phyloP scores from a whole-genome alignment of 2,113 vertebrate species.

The Balaeniceps rex region DNA sequence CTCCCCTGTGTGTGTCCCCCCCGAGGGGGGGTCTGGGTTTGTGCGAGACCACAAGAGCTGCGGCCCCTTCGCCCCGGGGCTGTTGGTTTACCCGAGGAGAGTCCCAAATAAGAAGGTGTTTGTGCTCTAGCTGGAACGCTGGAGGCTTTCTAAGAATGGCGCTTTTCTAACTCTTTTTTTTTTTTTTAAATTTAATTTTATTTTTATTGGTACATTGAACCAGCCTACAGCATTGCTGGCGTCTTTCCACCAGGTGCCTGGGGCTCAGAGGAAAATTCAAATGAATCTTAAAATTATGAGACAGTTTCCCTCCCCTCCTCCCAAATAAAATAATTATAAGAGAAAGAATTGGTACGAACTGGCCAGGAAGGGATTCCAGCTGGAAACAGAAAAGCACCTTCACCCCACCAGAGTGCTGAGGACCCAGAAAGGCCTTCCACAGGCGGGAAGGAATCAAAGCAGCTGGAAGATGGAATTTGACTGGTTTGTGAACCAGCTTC shows the following conservation, averaged over 20 bases:
- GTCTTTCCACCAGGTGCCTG: slow-evolving; percentile 9
- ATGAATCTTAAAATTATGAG: slow-evolving; percentile 18
- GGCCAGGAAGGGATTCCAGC: neutral
- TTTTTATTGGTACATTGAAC: slow-evolving; percentile 44
- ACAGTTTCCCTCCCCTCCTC: neutral
- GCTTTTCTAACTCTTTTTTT: slow-evolving; percentile 9
- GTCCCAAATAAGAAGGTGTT: slow-evolving; percentile 40
- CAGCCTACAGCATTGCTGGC: slow-evolving; percentile 55
- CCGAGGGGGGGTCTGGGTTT: neutral
- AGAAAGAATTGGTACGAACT: slow-evolving; percentile 8
- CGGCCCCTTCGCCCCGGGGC: neutral
- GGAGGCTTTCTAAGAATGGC: slow-evolving; percentile 56
- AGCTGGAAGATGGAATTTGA: slow-evolving; percentile 7
- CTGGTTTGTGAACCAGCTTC: slow-evolving; percentile 7
- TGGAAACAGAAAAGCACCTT: slow-evolving; percentile 8
- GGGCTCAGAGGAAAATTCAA: slow-evolving; percentile 18
- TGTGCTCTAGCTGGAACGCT: slow-evolving; percentile 42
- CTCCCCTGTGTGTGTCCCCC: neutral
- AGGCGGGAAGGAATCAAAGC: neutral
- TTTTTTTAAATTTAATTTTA: neutral
- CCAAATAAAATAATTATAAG: neutral
- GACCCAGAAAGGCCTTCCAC: neutral
- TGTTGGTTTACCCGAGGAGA: slow-evolving; percentile 17
- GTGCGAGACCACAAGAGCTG: neutral
- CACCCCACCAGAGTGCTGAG: neutral